phyloP scores from a whole-genome alignment of 2,113 vertebrate species.

The Heterocephalus glaber region DNA sequence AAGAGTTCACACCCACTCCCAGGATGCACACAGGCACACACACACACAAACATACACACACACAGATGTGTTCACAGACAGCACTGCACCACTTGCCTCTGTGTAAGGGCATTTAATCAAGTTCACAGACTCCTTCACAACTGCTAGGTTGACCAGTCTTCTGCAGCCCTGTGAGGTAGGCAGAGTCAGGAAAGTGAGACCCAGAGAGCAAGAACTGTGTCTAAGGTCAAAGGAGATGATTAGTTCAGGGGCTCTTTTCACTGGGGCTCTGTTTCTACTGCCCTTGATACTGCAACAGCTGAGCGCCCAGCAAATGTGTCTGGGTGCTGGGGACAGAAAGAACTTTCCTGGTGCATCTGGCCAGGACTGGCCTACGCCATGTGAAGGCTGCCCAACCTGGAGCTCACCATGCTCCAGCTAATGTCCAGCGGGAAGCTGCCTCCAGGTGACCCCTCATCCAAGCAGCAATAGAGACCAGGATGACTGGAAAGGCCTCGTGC shows the following conservation, averaged over 20 bases:
- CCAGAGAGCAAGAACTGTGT: background rate
- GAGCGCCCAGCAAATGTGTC: background rate
- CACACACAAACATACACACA: background rate
- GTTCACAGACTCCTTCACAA: conserved; percentile 26
- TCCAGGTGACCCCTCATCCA: background rate
- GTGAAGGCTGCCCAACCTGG: background rate
- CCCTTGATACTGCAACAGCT: background rate
- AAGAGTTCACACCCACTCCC: background rate
- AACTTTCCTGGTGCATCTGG: background rate
- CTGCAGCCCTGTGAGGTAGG: conserved; percentile 23
- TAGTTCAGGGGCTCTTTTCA: background rate
- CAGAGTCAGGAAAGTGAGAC: background rate
- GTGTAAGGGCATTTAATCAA: conserved; percentile 61
- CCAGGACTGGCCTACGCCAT: background rate
- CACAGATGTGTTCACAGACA: background rate
- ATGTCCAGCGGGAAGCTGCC: background rate
- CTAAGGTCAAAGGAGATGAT: background rate
- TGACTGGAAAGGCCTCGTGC: background rate
- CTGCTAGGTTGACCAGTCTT: background rate
- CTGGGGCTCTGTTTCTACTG: background rate
- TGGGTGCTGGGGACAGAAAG: background rate
- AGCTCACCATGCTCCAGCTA: fast-evolving
- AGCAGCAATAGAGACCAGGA: background rate
- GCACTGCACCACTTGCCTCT: background rate
- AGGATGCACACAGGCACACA: fast-evolving